A percentile compares a stretch with the other conserved stretches of the same genome.
phyloP scores from a whole-genome alignment of 1,140 invertebrate genomes.

The Drosophila bocki region DNA sequence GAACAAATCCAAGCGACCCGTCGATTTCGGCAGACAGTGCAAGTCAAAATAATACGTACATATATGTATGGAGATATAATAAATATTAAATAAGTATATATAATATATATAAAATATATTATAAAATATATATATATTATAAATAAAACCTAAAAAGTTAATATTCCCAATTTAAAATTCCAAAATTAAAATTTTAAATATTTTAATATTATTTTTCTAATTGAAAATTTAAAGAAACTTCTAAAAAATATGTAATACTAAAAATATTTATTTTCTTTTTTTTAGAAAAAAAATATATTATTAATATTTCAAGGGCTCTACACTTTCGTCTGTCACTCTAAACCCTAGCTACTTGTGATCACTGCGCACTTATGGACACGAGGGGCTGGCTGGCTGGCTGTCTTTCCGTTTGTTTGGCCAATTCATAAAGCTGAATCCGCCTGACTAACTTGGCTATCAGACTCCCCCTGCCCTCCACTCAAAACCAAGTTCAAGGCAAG shows the following conservation, averaged over 20 bases:
- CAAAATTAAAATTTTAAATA: no score
- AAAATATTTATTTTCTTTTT: no score
- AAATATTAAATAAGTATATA: no score
- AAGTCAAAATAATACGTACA: neutral
- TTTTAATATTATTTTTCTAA: no score
- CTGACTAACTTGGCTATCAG: constrained; percentile 10
- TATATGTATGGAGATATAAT: neutral
- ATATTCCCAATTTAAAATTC: no score
- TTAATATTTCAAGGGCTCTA: no score
- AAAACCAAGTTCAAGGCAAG: constrained; percentile 38
- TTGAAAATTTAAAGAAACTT: neutral
- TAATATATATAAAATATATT: neutral
- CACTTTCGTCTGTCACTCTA: neutral
- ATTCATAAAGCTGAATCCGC: constrained; percentile 16
- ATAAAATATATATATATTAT: neutral
- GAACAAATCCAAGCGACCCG: constrained; percentile 35
- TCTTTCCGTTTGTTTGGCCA: constrained; percentile 9
- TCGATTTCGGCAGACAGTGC: constrained; percentile 12
- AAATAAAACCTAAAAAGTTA: neutral
- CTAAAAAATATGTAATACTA: no score
- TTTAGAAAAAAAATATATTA: no score
- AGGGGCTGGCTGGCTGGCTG: neutral
- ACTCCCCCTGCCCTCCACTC: neutral
- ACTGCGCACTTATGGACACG: constrained; percentile 16
- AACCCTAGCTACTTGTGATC: neutral